A percentile compares a stretch with the other conserved stretches of the same genome.
These are phyloP conservation scores for Iphiclides podalirius DNA, from an alignment of 2,888 invertebrate species.

Conservation along the genomic window DNA sequence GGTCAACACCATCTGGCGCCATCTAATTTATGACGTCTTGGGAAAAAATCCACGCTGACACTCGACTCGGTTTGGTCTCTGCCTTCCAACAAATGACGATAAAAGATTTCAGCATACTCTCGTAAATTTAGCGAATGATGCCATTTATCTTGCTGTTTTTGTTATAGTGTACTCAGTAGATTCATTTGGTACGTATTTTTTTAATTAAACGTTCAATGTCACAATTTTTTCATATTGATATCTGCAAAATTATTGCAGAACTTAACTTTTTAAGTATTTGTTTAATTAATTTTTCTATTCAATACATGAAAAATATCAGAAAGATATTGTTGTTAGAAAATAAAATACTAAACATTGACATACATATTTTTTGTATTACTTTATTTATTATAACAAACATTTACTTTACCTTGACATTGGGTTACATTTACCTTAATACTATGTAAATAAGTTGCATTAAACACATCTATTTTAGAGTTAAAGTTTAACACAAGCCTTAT, in stretches of 20 bases:
- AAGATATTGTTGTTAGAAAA: too few relatives aligned
- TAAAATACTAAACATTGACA: too few relatives aligned
- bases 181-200: background rate
- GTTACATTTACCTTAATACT: constrained; percentile 33
- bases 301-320: too few relatives aligned
- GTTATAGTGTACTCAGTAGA: background rate
- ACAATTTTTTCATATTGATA: too few relatives aligned
- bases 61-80: constrained; percentile 50
- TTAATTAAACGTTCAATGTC: too few relatives aligned
- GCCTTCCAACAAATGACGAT: constrained; percentile 54
- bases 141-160: constrained; percentile 23
- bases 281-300: too few relatives aligned
- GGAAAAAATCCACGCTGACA: constrained; percentile 50
- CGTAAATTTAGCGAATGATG: constrained; percentile 34
- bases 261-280: too few relatives aligned
- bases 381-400: constrained; percentile 55
- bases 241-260: too few relatives aligned
- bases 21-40: constrained; percentile 68
- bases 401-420: constrained; percentile 42
- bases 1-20: constrained; percentile 74
- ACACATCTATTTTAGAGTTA: constrained; percentile 26
- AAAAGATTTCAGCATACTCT: constrained; percentile 58
- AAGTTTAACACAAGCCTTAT: constrained; percentile 15
- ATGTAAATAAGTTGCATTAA: constrained; percentile 30
- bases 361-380: constrained; percentile 15